A percentile compares a stretch with the other conserved stretches of the same genome.
These are phyloP conservation scores for Calephelis perditalis DNA, from an alignment of 2,888 invertebrate species.

Conservation along the genomic window DNA sequence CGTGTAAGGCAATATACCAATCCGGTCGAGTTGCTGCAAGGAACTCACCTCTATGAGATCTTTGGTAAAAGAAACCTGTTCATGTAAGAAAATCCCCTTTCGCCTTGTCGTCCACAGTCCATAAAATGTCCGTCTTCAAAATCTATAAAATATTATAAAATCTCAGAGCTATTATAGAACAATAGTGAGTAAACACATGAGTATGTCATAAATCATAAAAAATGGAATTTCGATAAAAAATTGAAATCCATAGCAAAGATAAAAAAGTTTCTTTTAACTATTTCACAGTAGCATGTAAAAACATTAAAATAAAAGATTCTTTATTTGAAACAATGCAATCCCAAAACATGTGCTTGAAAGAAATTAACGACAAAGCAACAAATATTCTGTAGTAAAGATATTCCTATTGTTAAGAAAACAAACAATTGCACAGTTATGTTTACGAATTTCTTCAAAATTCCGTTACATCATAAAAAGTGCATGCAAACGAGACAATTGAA, in stretches of 20 bases:
- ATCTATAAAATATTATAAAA: too few relatives aligned
- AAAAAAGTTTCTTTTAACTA: slow-evolving; percentile 6
- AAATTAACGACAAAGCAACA: slow-evolving; percentile 27
- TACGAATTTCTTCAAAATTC: slow-evolving; percentile 54
- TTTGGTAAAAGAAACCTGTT: too few relatives aligned
- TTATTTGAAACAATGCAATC: slow-evolving; percentile 26
- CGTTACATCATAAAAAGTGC: slow-evolving; percentile 57
- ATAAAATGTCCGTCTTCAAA: too few relatives aligned
- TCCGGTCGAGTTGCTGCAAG: too few relatives aligned
- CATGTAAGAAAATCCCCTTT: too few relatives aligned
- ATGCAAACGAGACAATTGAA: slow-evolving; percentile 37
- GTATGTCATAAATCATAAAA: too few relatives aligned
- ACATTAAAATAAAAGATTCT: slow-evolving; percentile 28
- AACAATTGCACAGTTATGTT: slow-evolving; percentile 59
- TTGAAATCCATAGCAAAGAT: not conserved
- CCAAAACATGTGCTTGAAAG: slow-evolving; percentile 30
- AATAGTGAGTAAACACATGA: too few relatives aligned
- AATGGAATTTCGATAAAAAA: not conserved
- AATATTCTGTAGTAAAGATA: slow-evolving; percentile 29
- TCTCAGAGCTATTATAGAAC: too few relatives aligned
- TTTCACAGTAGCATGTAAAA: slow-evolving; percentile 27
- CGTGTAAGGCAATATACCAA: too few relatives aligned
- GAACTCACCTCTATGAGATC: too few relatives aligned
- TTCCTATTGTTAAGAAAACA: slow-evolving; percentile 56
- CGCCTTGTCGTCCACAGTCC: too few relatives aligned